Base-by-base conservation (phyloP, 2,797 vertebrate genomes). In the Girardinus metallicus region DNA sequence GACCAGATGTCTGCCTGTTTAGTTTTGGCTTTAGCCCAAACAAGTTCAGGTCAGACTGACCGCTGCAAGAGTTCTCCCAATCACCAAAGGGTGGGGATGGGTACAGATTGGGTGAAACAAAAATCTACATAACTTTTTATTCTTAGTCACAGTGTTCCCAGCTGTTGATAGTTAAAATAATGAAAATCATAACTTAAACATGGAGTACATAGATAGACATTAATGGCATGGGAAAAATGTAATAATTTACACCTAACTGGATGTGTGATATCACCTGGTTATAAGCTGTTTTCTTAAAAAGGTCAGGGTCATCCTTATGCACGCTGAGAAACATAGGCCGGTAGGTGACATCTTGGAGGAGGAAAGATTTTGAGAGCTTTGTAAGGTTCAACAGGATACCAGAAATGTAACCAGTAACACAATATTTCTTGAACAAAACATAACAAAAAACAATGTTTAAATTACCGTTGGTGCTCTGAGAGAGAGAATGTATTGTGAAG, bases 1-100 rank as follows among this genome's bases (percentile, higher is more conserved):
- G 88, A 93, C 77, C 93, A 95, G 90, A 93, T 93, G 92, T 94
- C 94, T 89, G 74, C 80, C 83, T 92, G 88, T 94, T 92, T 93
- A 88, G 90, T 88, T 88, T 88, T 92, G 92, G 82, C 82, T 89
- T 87, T 79, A 85, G 84, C 82, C 85, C 85, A 88, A 79, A 85
- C 83, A 86, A 82, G 85, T 91, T 88, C 43, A 82, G 78, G 77
- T 91, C 86, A 43, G 73, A 79, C 47, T 34, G 71, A 62, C 43
- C 31, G 10, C 60, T 36, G 51, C 68, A 71, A 71, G 41, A 71
- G 6, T 44, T 29, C 68, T 29, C 26, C 41, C 68, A 71, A 44
- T 13, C 26, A 44, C 68, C 44, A 46, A 71, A n/a, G 12, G 16
- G 5, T 26, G 9, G 10, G 36, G 39, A 64, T 21, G 31, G 31